These are phyloP conservation scores for Neogale vison DNA, from an alignment of 2,113 vertebrate genomes.

Conservation along the genomic window DNA sequence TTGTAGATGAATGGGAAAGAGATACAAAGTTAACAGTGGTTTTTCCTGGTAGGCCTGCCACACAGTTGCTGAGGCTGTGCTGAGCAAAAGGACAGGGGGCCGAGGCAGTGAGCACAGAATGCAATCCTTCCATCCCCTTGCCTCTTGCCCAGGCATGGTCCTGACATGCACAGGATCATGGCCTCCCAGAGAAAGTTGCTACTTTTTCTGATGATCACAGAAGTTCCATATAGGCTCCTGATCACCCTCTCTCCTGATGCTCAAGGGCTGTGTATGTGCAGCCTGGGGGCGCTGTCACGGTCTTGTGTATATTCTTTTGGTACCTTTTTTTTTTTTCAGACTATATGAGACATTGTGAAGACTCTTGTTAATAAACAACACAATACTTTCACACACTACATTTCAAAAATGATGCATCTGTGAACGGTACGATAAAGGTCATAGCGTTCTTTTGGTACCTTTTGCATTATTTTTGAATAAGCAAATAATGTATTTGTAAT, in stretches of 20 bases:
- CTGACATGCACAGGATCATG: background rate
- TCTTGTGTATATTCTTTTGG: background rate
- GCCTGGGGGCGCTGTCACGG: background rate
- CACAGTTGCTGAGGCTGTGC: background rate
- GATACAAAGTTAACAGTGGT: background rate
- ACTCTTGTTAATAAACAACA: constrained; percentile 60
- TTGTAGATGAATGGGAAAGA: background rate
- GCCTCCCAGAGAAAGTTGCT: background rate
- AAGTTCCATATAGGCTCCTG: background rate
- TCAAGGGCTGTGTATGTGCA: accelerated
- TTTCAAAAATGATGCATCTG: constrained; percentile 78
- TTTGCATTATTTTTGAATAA: constrained; percentile 19
- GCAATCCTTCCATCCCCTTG: background rate
- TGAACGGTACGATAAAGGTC: constrained; percentile 63
- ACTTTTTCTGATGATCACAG: background rate
- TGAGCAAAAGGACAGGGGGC: background rate
- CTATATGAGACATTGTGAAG: constrained; percentile 67
- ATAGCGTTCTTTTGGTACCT: background rate
- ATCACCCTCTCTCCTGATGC: background rate
- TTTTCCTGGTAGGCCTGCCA: background rate
- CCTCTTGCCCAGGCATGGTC: background rate
- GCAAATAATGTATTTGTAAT: background rate
- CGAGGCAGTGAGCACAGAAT: background rate
- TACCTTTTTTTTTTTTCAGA: no score
- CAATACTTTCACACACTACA: constrained; percentile 62